Conservation (phyloP, 1,140 invertebrate species). For the Brachionus koreanus region DNA sequence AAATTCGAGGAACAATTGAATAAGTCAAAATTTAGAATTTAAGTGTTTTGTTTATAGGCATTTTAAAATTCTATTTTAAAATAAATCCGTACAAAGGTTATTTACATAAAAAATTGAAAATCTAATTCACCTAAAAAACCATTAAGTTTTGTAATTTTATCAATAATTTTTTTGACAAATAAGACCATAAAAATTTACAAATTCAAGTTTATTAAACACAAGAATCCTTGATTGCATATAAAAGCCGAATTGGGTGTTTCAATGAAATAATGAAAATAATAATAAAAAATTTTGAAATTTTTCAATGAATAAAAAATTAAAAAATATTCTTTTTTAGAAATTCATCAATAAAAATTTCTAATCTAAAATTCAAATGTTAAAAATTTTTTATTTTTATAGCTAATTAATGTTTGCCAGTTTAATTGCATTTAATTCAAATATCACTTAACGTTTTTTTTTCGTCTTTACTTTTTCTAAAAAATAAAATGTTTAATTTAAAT, state of each 20-base stretch:
- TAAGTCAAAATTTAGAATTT: neutral
- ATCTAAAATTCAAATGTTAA: too few relatives aligned
- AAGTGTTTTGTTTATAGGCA: neutral
- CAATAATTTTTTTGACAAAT: neutral
- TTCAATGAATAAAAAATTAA: too few relatives aligned
- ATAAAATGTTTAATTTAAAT: neutral
- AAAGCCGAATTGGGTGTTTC: neutral
- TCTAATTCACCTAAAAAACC: neutral
- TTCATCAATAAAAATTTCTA: too few relatives aligned
- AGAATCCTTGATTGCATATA: neutral
- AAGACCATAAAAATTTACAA: neutral
- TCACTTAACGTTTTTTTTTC: neutral
- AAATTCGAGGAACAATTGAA: neutral
- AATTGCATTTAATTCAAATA: neutral
- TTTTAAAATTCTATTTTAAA: neutral
- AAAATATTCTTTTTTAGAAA: too few relatives aligned
- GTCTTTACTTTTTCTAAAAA: neutral
- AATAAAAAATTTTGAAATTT: too few relatives aligned
- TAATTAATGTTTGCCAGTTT: neutral
- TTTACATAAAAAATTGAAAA: neutral
- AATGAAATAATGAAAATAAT: neutral
- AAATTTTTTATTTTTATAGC: neutral
- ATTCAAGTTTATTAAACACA: neutral
- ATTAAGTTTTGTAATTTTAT: neutral
- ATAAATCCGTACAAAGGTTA: neutral